phyloP scores from a whole-genome alignment of 1,140 invertebrate genomes.

The Cepaea nemoralis region DNA sequence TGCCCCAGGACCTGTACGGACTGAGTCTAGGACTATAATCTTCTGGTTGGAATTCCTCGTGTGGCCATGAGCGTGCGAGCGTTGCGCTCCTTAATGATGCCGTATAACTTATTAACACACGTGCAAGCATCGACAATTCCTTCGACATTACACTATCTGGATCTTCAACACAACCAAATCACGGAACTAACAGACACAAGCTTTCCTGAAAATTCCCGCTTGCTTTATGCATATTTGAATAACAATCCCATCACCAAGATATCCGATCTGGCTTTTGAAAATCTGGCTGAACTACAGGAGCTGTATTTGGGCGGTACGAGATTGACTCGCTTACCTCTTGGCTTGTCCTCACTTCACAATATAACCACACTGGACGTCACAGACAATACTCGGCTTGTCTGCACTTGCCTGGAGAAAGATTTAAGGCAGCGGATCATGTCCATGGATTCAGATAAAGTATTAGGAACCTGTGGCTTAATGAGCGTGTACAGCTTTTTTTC shows the following conservation, averaged over 20 bases:
- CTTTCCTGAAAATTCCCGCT: no score
- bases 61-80: no score
- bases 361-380: neutral
- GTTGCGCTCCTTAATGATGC: no score
- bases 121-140: no score
- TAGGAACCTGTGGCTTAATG: neutral
- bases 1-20: no score
- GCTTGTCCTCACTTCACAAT: neutral
- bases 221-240: no score
- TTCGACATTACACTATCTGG: no score
- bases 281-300: neutral
- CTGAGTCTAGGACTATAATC: no score
- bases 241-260: neutral
- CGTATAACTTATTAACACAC: no score
- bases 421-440: neutral
- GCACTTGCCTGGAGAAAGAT: neutral
- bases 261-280: neutral
- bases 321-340: neutral
- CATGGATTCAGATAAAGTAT: neutral
- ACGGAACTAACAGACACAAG: no score
- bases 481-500: neutral
- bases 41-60: no score
- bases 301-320: neutral
- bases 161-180: no score
- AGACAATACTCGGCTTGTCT: neutral